A percentile compares a stretch with the other conserved stretches of the same genome.
Conservation (phyloP, 2,113 vertebrate species). For the Stictonetta naevosa region DNA sequence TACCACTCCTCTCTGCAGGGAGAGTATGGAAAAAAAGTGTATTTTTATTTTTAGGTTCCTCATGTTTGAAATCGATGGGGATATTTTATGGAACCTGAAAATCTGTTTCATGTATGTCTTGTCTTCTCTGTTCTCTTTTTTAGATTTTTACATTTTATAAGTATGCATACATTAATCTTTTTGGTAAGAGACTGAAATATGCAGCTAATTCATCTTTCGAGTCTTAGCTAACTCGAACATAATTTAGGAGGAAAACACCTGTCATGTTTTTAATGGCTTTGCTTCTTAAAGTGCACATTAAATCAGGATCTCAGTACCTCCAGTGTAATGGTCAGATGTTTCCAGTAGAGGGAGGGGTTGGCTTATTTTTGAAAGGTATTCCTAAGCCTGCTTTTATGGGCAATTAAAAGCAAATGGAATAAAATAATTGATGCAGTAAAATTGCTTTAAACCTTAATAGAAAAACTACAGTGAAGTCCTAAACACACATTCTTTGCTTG, state of each 20-base stretch:
- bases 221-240: neutral
- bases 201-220: neutral
- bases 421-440: conserved; percentile 40
- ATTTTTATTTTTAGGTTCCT: neutral
- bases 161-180: neutral
- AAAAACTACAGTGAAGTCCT: neutral
- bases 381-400: neutral
- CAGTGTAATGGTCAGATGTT: neutral
- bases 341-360: conserved; percentile 75
- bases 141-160: neutral
- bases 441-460: conserved; percentile 11
- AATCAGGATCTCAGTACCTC: neutral
- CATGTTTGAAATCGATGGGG: neutral
- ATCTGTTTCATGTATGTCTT: neutral
- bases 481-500: neutral
- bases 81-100: neutral
- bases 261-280: neutral
- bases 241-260: neutral
- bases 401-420: conserved; percentile 13
- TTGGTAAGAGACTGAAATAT: neutral
- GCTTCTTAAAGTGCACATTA: rapidly evolving
- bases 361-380: conserved; percentile 9
- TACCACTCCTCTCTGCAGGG: neutral
- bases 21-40: neutral
- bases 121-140: neutral